Evolutionary conservation across 2,888 invertebrate species (phyloP), one percentile per base, ranked within the genome.

Genomic region (Anthoptus insignis): DNA sequence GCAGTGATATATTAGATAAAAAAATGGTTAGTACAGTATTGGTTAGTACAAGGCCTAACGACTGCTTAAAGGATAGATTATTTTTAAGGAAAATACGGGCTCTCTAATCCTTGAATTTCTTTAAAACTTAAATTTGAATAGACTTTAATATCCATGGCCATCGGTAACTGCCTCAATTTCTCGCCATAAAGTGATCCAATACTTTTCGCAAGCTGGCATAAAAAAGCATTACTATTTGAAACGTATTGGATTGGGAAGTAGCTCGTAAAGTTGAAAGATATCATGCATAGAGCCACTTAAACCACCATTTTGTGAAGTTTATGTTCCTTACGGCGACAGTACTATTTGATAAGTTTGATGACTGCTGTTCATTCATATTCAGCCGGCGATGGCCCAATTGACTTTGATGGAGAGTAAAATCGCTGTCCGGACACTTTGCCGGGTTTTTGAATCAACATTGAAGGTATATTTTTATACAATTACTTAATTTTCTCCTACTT

Each of bases 381-480:
- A 57, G 29, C 11, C 16, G 16, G 13, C 19, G n/a, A 11, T 27
- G 52, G 34, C 13, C 29, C 22, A 42, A 56, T 56, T 52, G 27
- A 42, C 27, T 45, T 57, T 57, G 27, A 45, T 57, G 56, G 42
- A 42, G 42, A 42, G 56, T n/a, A 14, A 57, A 57, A 57, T 57
- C 29, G 42, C 16, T 39, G 57, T 45, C 8, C 11, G 42, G 45
- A 32, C 19, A 32, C 22, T 34, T 49, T 11, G 1, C 42, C n/a
- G 21, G 22, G 32, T 37, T 50, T 42, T 11, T 39, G 56, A 21
- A 49, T 34, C 9, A 32, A 39, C 29, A 42, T 29, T 19, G 56
- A 56, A 27, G 42, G 14, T 37, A 24, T 54, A 39, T 54, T 22
- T 53, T 34, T 54, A 16, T 16, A 39, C 1, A 39, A 39, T 8